These are phyloP conservation scores for Lucilia cuprina DNA, from an alignment of 1,140 invertebrate species.

Conservation along the genomic window DNA sequence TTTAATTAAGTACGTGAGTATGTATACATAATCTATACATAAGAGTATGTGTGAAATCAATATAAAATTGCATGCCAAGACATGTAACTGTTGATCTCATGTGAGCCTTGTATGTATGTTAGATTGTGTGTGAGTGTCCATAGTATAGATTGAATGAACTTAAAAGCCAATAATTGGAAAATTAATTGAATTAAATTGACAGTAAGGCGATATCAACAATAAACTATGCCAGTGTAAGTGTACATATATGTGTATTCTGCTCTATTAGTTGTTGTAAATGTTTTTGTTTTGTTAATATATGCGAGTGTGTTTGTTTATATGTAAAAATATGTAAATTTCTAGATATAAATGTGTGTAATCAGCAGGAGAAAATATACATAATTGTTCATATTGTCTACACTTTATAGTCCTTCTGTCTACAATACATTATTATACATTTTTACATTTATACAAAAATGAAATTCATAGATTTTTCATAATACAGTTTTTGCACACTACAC, in stretches of 20 bases:
- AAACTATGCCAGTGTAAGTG: too few relatives aligned
- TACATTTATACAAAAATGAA: too few relatives aligned
- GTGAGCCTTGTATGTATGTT: neutral
- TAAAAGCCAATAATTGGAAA: conserved; percentile 31
- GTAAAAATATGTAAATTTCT: too few relatives aligned
- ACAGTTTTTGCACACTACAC: too few relatives aligned
- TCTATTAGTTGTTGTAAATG: neutral
- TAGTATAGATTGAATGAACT: conserved; percentile 14
- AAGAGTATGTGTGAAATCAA: neutral
- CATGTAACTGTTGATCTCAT: neutral
- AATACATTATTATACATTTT: too few relatives aligned
- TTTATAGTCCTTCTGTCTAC: too few relatives aligned
- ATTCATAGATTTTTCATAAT: too few relatives aligned
- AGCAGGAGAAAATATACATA: too few relatives aligned
- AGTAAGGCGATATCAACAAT: conserved; percentile 29
- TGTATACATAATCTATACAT: neutral
- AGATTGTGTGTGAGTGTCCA: neutral
- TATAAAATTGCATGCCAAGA: neutral
- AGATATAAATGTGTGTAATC: too few relatives aligned
- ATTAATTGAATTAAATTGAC: conserved; percentile 31
- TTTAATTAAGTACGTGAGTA: neutral
- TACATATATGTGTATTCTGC: neutral
- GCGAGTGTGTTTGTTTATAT: too few relatives aligned
- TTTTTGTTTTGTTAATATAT: too few relatives aligned
- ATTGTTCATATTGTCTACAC: too few relatives aligned